Evolutionary conservation across 2,797 vertebrate species (phyloP).

Genomic region (Brachyalestes nurse): DNA sequence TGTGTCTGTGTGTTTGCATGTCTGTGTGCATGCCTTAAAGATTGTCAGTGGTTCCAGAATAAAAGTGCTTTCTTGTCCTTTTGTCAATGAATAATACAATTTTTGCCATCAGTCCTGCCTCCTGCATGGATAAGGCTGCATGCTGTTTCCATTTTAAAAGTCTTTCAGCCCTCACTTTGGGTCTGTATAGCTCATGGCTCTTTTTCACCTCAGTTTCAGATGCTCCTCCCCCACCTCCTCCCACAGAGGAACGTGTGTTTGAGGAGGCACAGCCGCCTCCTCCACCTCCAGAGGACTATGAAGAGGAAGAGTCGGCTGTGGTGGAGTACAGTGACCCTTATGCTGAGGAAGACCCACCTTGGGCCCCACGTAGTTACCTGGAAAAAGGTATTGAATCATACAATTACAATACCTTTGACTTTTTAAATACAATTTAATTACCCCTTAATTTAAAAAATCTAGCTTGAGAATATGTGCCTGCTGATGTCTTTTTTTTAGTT

Average conservation of each 20-base stretch:
- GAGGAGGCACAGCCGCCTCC: constrained; percentile 80
- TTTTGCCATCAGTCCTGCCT: not conserved
- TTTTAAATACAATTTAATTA: too few species aligned
- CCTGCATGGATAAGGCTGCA: constrained; percentile 39
- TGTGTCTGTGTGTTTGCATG: not conserved
- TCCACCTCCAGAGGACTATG: constrained; percentile 82
- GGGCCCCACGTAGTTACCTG: constrained; percentile 90
- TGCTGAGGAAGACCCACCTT: constrained; percentile 93
- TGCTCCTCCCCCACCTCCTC: constrained; percentile 78
- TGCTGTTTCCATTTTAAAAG: not conserved
- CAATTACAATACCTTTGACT: too few species aligned
- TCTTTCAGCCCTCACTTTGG: not conserved
- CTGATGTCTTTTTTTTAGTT: too few species aligned
- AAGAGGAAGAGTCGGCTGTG: constrained; percentile 90
- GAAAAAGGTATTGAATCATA: constrained; percentile 86
- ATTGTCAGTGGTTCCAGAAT: not conserved
- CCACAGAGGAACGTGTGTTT: constrained; percentile 78
- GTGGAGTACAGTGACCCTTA: constrained; percentile 95
- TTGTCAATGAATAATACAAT: constrained; percentile 3
- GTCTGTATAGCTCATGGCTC: not conserved
- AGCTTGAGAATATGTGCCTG: too few species aligned
- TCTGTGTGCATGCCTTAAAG: not conserved
- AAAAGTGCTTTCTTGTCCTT: not conserved
- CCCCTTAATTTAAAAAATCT: too few species aligned
- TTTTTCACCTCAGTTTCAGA: constrained; percentile 84